A percentile compares a stretch with the other conserved stretches of the same genome.
Evolutionary conservation across 2,797 vertebrate genomes (phyloP).

Genomic region (Tarsius wallacei): DNA sequence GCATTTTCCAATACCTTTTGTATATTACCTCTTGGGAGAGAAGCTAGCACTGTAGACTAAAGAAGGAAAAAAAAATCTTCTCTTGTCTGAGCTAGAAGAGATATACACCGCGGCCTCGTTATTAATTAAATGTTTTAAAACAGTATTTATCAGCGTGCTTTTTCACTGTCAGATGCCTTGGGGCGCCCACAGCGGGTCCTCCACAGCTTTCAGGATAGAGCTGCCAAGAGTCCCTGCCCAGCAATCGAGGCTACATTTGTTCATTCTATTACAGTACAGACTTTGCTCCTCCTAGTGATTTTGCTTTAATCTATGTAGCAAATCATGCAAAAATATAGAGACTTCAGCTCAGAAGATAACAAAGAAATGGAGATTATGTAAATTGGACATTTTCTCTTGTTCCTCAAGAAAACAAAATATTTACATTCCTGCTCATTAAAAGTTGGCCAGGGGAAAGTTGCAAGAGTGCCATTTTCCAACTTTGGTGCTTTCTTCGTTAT

Average conservation of each 20-base stretch:
- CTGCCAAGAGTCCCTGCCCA: conserved; percentile 68
- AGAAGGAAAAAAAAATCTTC: background rate
- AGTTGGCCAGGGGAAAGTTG: background rate
- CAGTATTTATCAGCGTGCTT: conserved; percentile 67
- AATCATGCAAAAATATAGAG: conserved; percentile 51
- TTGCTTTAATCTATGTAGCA: conserved; percentile 54
- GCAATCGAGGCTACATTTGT: background rate
- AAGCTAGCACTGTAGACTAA: background rate
- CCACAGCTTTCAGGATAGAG: conserved; percentile 77
- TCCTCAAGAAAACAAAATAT: conserved; percentile 66
- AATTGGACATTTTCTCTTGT: conserved; percentile 65
- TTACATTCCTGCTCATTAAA: conserved; percentile 58
- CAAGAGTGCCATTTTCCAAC: background rate
- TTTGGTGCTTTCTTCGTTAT: conserved; percentile 17
- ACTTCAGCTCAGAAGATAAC: conserved; percentile 41
- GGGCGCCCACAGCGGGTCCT: conserved; percentile 53
- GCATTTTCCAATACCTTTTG: background rate
- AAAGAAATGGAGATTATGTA: conserved; percentile 69
- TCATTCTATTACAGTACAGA: conserved; percentile 54
- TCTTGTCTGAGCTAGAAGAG: conserved; percentile 10
- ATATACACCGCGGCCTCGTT: conserved; percentile 70
- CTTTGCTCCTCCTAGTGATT: conserved; percentile 40
- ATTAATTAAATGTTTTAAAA: conserved; percentile 85
- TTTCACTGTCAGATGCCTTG: conserved; percentile 63
- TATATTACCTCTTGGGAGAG: background rate